Evolutionary conservation across 2,888 invertebrate species (phyloP).

Genomic region (Acholoe squamosa): DNA sequence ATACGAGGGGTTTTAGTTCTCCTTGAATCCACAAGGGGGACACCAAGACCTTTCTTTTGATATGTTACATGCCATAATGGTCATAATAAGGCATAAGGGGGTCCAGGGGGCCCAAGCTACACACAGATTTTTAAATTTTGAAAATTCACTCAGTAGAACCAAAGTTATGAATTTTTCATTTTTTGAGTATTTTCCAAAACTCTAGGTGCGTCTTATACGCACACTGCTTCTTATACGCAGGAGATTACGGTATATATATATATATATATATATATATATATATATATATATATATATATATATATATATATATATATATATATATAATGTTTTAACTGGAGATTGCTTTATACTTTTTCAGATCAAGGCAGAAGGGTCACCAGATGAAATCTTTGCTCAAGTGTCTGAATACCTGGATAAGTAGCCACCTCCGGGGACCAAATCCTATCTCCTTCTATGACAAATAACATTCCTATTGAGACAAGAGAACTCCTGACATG

Average conservation of each 20-base stretch:
- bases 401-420: conserved; percentile 78
- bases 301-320: neutral
- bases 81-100: no score
- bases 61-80: no score
- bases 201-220: neutral
- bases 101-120: no score
- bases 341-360: conserved; percentile 83
- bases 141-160: no score
- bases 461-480: neutral
- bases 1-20: no score
- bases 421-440: neutral
- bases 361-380: conserved; percentile 91
- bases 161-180: no score
- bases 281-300: neutral
- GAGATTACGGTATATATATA: no score
- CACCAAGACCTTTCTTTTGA: no score
- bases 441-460: neutral
- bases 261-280: neutral
- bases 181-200: neutral
- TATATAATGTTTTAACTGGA: no score
- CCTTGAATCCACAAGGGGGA: no score
- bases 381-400: conserved; percentile 91
- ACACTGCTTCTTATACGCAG: no score
- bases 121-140: no score
- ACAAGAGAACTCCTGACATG: neutral